These are phyloP conservation scores for Hypomecis atomaria DNA, from an alignment of 2,888 invertebrate species.

Conservation along the genomic window DNA sequence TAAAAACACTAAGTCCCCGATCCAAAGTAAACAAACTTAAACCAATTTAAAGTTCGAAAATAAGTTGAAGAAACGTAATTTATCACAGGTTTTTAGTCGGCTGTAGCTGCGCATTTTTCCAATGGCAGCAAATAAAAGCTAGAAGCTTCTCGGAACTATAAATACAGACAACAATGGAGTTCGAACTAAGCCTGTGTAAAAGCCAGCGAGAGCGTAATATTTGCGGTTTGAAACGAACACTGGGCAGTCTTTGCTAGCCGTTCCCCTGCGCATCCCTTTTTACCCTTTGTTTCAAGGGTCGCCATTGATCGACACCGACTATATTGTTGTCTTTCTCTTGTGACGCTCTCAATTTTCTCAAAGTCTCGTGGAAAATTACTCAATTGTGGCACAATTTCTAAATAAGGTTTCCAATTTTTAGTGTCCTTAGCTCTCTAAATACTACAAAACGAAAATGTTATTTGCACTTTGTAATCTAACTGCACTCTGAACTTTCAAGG, in stretches of 20 bases:
- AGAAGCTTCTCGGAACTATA: slow-evolving; percentile 3
- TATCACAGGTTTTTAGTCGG: not conserved
- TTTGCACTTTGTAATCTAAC: no score
- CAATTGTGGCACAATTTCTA: not conserved
- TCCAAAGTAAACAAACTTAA: no score
- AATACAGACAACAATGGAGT: slow-evolving; percentile 8
- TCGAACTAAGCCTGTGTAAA: slow-evolving; percentile 5
- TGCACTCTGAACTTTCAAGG: no score
- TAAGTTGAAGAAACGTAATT: not conserved
- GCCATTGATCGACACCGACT: slow-evolving; percentile 17
- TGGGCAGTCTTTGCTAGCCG: slow-evolving; percentile 6
- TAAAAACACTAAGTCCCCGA: no score
- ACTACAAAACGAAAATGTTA: no score
- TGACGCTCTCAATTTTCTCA: slow-evolving; percentile 12
- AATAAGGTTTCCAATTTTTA: not conserved
- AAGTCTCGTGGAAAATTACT: not conserved
- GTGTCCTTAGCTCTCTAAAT: no score
- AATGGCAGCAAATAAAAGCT: not conserved
- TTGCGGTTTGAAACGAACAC: slow-evolving; percentile 20
- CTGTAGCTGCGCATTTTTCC: not conserved
- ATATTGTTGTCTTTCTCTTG: slow-evolving; percentile 14
- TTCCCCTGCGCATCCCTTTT: slow-evolving; percentile 12
- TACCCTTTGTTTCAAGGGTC: slow-evolving; percentile 29
- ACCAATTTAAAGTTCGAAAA: no score
- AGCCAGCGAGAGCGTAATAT: slow-evolving; percentile 12